phyloP scores from a whole-genome alignment of 2,888 invertebrate species.

The Eumacrocentrus americanus region DNA sequence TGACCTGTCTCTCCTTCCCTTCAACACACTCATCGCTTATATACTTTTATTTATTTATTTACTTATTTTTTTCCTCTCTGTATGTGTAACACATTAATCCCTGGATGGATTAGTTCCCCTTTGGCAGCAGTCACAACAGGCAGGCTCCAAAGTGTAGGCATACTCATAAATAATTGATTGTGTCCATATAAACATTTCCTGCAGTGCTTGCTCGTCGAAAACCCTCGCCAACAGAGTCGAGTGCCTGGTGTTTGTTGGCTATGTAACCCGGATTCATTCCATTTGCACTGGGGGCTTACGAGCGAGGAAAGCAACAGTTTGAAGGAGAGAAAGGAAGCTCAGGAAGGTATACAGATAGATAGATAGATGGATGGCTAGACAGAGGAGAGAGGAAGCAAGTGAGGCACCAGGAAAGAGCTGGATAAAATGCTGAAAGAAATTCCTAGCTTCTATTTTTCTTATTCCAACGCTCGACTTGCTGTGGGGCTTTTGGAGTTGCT shows the following conservation, averaged over 20 bases:
- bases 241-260: too few species aligned
- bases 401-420: neutral
- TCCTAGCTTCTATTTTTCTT: constrained; percentile 16
- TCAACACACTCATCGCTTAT: too few species aligned
- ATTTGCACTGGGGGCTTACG: constrained; percentile 12
- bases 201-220: neutral
- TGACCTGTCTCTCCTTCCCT: neutral
- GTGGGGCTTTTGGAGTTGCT: constrained; percentile 15
- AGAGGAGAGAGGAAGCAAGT: neutral
- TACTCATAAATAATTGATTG: neutral
- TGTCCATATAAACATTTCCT: neutral
- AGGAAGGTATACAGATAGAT: neutral
- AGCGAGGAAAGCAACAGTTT: constrained; percentile 34
- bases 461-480: constrained; percentile 13
- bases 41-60: too few species aligned
- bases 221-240: neutral
- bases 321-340: constrained; percentile 14
- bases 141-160: too few species aligned
- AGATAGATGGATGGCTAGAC: neutral
- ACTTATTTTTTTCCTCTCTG: too few species aligned
- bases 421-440: neutral
- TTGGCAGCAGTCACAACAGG: too few species aligned
- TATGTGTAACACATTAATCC: too few species aligned
- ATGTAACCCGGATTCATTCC: constrained; percentile 6
- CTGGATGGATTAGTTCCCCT: too few species aligned